Conservation (phyloP, 2,113 vertebrate genomes). For the Picathartes gymnocephalus region DNA sequence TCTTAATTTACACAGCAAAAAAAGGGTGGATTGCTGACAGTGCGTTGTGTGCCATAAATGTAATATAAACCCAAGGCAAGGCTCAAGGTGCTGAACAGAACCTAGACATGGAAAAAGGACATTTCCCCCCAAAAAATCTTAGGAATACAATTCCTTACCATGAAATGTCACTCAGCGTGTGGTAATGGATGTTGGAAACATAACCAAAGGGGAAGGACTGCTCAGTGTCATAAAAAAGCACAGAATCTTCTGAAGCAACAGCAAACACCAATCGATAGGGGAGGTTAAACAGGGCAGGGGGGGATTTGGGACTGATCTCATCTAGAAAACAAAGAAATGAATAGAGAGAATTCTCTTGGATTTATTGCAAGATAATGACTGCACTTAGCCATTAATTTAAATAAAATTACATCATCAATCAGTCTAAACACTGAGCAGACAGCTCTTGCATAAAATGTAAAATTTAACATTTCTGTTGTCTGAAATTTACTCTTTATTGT, state of each 20-base stretch:
- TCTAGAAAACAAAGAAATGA: constrained; percentile 62
- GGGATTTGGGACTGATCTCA: not conserved
- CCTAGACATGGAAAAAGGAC: not conserved
- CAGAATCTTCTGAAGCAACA: constrained; percentile 92
- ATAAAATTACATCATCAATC: not conserved
- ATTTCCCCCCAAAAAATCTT: not conserved
- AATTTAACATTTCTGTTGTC: not conserved
- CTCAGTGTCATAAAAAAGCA: constrained; percentile 93
- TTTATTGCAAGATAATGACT: not conserved
- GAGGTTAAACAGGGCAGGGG: constrained; percentile 40
- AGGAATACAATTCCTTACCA: constrained; percentile 74
- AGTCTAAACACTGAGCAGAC: not conserved
- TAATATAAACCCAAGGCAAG: not conserved
- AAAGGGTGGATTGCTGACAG: not conserved
- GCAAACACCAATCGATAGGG: constrained; percentile 95
- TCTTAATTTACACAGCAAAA: not conserved
- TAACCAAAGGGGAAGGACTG: constrained; percentile 91
- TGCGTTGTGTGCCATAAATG: fast-evolving
- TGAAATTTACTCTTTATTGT: not conserved
- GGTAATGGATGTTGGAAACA: constrained; percentile 95
- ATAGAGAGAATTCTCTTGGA: not conserved
- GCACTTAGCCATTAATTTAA: not conserved
- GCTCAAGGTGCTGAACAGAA: not conserved
- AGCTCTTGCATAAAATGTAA: not conserved
- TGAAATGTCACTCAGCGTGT: constrained; percentile 94